phyloP scores from a whole-genome alignment of 2,888 invertebrate genomes.

The Pantelozetes paolii region DNA sequence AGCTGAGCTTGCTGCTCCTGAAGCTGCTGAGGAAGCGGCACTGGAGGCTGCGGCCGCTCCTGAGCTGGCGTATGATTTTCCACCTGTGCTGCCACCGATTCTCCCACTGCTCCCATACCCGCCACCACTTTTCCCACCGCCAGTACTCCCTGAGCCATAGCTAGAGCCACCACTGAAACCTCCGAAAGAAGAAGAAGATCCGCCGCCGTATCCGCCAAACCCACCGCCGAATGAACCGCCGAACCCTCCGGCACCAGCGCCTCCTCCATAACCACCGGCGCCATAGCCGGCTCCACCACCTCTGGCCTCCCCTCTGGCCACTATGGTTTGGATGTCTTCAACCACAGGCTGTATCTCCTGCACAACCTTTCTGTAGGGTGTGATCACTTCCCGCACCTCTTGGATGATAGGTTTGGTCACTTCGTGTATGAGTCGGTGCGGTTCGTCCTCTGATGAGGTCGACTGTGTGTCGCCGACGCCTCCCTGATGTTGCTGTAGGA shows the following conservation, averaged over 20 bases:
- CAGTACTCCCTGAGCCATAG: background rate
- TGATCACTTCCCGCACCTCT: constrained; percentile 35
- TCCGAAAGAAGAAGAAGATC: background rate
- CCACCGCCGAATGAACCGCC: background rate
- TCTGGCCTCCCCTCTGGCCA: constrained; percentile 4
- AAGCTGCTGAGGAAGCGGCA: background rate
- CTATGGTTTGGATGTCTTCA: constrained; percentile 19
- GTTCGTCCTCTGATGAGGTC: constrained; percentile 32
- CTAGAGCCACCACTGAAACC: background rate
- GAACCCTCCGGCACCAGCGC: background rate
- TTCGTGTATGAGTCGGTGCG: constrained; percentile 32
- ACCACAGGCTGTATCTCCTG: constrained; percentile 27
- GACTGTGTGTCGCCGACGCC: constrained; percentile 11
- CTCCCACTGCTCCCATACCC: background rate
- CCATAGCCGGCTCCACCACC: background rate
- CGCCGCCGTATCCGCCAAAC: background rate
- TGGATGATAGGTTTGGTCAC: constrained; percentile 37
- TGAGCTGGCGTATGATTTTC: background rate
- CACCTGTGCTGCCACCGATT: background rate
- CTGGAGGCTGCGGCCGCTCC: background rate
- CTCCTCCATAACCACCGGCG: background rate
- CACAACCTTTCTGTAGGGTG: background rate
- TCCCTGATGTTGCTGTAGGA: constrained; percentile 15
- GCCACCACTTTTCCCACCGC: background rate
- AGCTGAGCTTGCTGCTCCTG: background rate